Conservation (phyloP, 2,888 invertebrate species). For the Timandra comae region DNA sequence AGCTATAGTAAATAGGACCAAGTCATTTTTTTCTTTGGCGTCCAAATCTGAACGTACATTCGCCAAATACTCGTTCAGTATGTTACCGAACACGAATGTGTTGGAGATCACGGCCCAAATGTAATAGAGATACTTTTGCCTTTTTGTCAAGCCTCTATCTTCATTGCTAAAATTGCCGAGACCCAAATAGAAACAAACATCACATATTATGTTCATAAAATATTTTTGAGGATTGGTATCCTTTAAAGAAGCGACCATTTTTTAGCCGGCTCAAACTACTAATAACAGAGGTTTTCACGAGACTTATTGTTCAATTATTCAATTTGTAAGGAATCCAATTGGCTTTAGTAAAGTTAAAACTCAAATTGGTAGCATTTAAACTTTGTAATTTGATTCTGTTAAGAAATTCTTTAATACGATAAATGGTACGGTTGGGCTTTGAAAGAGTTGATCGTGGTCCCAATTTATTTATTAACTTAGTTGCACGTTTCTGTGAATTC, state of each 20-base stretch:
- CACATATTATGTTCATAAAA: slow-evolving; percentile 35
- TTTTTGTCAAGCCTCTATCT: slow-evolving; percentile 13
- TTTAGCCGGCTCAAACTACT: slow-evolving; percentile 2
- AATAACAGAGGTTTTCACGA: background rate
- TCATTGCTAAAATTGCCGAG: slow-evolving; percentile 45
- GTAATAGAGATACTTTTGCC: slow-evolving; percentile 23
- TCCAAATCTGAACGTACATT: slow-evolving; percentile 33
- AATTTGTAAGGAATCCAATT: slow-evolving; percentile 19
- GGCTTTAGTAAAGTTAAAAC: slow-evolving; percentile 18
- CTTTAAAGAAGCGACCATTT: slow-evolving; percentile 9
- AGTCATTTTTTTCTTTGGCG: slow-evolving; percentile 36
- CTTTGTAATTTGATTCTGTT: slow-evolving; percentile 19
- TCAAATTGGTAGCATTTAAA: slow-evolving; percentile 22
- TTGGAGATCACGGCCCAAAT: slow-evolving; percentile 35
- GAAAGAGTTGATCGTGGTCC: slow-evolving; percentile 10
- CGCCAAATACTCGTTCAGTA: slow-evolving; percentile 33
- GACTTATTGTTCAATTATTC: slow-evolving; percentile 14
- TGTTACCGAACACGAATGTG: slow-evolving; percentile 24
- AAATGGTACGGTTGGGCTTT: slow-evolving; percentile 20
- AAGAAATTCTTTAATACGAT: slow-evolving; percentile 21
- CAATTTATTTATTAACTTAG: slow-evolving; percentile 21
- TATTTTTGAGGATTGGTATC: slow-evolving; percentile 36
- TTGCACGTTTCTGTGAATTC: slow-evolving; percentile 9
- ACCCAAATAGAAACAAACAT: slow-evolving; percentile 33
- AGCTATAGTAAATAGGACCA: slow-evolving; percentile 35